phyloP scores from a whole-genome alignment of 2,888 invertebrate species.

The Ormyrus nitidulus region DNA sequence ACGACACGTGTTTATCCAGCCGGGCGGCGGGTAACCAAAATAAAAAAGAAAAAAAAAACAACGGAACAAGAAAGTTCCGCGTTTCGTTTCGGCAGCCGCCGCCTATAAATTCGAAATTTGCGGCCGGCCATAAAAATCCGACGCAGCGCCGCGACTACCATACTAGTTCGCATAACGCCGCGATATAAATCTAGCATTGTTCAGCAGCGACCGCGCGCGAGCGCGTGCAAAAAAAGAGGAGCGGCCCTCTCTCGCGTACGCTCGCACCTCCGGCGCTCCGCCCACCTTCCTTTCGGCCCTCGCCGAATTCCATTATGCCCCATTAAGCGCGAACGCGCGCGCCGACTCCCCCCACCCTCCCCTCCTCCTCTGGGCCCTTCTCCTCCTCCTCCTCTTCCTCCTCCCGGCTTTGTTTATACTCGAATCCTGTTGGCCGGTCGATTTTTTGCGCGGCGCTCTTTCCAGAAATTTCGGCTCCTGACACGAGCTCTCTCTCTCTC shows the following conservation, averaged over 20 bases:
- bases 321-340: constrained; percentile 59
- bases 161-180: not conserved
- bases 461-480: constrained; percentile 37
- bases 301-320: constrained; percentile 68
- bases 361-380: not conserved
- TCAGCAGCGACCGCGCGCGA: constrained; percentile 3
- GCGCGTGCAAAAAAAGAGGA: not conserved
- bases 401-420: constrained; percentile 6
- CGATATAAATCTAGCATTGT: constrained; percentile 46
- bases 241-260: not conserved
- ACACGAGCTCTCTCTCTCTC: not conserved
- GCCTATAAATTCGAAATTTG: constrained; percentile 41
- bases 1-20: no score
- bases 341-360: not conserved
- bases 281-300: constrained; percentile 56
- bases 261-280: not conserved
- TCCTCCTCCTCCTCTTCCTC: constrained; percentile 17
- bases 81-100: no score
- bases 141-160: not conserved
- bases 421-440: not conserved
- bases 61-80: no score
- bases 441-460: constrained; percentile 13
- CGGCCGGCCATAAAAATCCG: constrained; percentile 14
- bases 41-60: no score
- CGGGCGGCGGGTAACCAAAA: no score